Evolutionary conservation across 2,888 invertebrate species (phyloP), one percentile per base, ranked within the genome.

Genomic region (Xanthorhoe spadicearia): DNA sequence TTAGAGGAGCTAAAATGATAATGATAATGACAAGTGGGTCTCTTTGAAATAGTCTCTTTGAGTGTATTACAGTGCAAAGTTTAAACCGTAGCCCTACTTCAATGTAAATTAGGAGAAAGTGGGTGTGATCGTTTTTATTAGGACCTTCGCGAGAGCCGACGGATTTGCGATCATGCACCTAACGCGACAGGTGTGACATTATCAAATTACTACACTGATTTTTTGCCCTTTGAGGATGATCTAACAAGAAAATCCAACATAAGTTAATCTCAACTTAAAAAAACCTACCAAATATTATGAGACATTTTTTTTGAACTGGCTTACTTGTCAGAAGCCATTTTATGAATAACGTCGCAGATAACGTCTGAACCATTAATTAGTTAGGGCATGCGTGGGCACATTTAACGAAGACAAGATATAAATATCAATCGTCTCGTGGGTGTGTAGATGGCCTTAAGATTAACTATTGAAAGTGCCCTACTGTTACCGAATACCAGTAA

Each of bases 61-160:
- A n/a, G n/a, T n/a, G n/a, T n/a, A n/a, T n/a, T 3, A 13, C 38
- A 43, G 4, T 13, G 3, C 2, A 43, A 43, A 4, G 38, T 43
- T 9, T 43, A 17, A 48, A 15, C 48, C 1, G 15, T 28, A 56
- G 28, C 63, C 56, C 56, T 63, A 52, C 9, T 7, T 15, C 23
- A n/a, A 77, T 77, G 77, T 74, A 75, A 77, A 75, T 73, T 64
- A 19, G 70, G 70, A 66, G 77, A 75, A 74, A 77, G 75, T 61
- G 13, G 68, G 74, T 73, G 69, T 74, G 74, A 63, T 66, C 63
- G 15, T 61, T 69, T 71, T 74, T 72, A 74, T 72, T 74, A 71
- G 71, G 66, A 74, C 67, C 71, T 70, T 66, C 57, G 58, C 53
- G 62, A 61, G 53, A 66, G 48, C n/a, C 38, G 52, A 38, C 19